Evolutionary conservation across 2,797 vertebrate genomes (phyloP), one percentile per base, ranked within the genome.

Genomic region (Poeciliopsis infans): DNA sequence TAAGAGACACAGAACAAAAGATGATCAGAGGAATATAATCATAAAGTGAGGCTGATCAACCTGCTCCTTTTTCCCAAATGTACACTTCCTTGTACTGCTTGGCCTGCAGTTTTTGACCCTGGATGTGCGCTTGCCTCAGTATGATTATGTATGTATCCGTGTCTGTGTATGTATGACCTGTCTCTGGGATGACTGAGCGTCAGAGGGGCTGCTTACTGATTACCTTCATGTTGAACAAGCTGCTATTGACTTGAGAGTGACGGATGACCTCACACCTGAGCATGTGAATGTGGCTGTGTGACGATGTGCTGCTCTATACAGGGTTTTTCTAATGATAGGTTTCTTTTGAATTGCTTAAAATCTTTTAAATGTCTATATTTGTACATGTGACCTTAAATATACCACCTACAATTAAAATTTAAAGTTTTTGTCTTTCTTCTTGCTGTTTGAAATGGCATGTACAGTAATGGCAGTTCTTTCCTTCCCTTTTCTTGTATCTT

Each of bases 141-240:
- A 36, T 79, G 31, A 78, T 15, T 16, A 23, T 68, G 49, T 64
- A 77, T 78, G 72, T 80, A n/a, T 64, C 64, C 47, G 76, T 83
- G 61, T 83, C 18, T 83, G 2, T 78, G 82, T 79, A 69, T 74
- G 75, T 80, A 76, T 73, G 53, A 85, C 92, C 94, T 95, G 94
- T 93, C 91, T 92, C 70, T 82, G 87, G 94, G 94, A 95, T 96
- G 97, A 97, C 96, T 95, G 96, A 97, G 96, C 95, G 96, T 95
- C 96, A 95, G 91, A 96, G 94, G 92, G 95, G 91, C 96, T 95
- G 96, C 96, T 95, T 96, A 96, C 97, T 97, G 97, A 98, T 97
- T 96, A 96, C 96, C 95, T 96, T 97, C 97, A 96, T 98, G 97
- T 98, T 96, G 96, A 98, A 97, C 97, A 97, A 97, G 97, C 96